Conservation (phyloP, 2,113 vertebrate species). For the Ictalurus punctatus region DNA sequence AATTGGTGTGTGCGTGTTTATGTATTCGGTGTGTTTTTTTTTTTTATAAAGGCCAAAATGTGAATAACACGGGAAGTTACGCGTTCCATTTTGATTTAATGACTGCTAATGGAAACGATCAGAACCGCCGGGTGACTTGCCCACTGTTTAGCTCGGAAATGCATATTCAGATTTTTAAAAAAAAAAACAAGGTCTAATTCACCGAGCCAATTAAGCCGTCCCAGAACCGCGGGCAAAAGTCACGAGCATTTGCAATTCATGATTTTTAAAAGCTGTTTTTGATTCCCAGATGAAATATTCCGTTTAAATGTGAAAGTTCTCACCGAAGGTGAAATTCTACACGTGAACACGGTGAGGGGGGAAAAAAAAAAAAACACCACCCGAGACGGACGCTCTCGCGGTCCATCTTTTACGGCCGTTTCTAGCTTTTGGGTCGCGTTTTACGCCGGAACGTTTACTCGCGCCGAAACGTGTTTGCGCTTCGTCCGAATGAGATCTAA, state of each 20-base stretch:
- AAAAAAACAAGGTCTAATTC: slow-evolving; percentile 61
- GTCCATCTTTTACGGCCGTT: too few species aligned
- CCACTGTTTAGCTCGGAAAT: slow-evolving; percentile 45
- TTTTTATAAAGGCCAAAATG: slow-evolving; percentile 39
- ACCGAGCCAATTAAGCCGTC: slow-evolving; percentile 63
- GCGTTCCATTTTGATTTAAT: slow-evolving; percentile 67
- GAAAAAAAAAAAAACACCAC: too few species aligned
- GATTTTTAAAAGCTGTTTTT: slow-evolving; percentile 50
- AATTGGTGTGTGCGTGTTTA: slow-evolving; percentile 36
- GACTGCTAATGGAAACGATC: slow-evolving; percentile 68
- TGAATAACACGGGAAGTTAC: slow-evolving; percentile 53
- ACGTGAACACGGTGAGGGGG: not conserved
- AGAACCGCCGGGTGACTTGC: slow-evolving; percentile 51
- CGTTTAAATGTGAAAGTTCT: not conserved
- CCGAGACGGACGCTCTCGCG: too few species aligned
- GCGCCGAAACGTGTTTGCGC: too few species aligned
- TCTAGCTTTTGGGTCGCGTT: too few species aligned
- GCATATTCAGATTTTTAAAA: slow-evolving; percentile 41
- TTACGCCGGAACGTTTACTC: too few species aligned
- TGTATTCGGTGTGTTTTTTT: slow-evolving; percentile 33
- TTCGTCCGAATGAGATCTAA: too few species aligned
- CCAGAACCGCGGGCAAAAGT: slow-evolving; percentile 58
- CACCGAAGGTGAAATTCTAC: not conserved
- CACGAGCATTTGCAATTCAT: slow-evolving; percentile 72
- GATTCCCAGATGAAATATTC: not conserved